These are phyloP conservation scores for Sander vitreus DNA, from an alignment of 2,113 vertebrate species.

Conservation along the genomic window DNA sequence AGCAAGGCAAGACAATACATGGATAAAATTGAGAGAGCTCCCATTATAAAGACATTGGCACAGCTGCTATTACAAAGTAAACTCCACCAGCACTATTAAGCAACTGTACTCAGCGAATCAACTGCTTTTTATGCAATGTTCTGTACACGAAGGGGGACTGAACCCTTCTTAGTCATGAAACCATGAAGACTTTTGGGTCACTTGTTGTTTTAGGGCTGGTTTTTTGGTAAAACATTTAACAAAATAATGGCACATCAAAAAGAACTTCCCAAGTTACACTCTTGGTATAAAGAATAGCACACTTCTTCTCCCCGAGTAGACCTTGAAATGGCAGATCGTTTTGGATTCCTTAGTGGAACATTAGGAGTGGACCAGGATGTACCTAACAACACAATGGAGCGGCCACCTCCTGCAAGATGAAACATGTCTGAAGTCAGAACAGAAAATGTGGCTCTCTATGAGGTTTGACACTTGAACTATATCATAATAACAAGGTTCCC, in stretches of 20 bases:
- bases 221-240: slow-evolving; percentile 61
- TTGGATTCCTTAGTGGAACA: slow-evolving; percentile 41
- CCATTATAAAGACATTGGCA: slow-evolving; percentile 79
- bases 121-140: slow-evolving; percentile 71
- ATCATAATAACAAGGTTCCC: slow-evolving; percentile 45
- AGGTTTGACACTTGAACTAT: slow-evolving; percentile 50
- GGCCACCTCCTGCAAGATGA: slow-evolving; percentile 39
- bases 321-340: slow-evolving; percentile 58
- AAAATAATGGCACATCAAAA: slow-evolving; percentile 74
- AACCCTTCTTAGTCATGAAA: slow-evolving; percentile 49
- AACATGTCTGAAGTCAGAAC: slow-evolving; percentile 45
- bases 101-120: slow-evolving; percentile 69
- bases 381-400: slow-evolving; percentile 22
- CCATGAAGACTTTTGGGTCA: slow-evolving; percentile 45
- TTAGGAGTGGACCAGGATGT: slow-evolving; percentile 22
- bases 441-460: slow-evolving; percentile 48
- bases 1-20: slow-evolving; percentile 82
- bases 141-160: slow-evolving; percentile 71
- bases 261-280: slow-evolving; percentile 51
- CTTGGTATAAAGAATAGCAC: slow-evolving; percentile 56
- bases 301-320: slow-evolving; percentile 45
- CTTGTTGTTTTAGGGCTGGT: slow-evolving; percentile 32
- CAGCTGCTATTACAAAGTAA: slow-evolving; percentile 79
- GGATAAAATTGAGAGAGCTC: slow-evolving; percentile 71
- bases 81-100: slow-evolving; percentile 78